These are phyloP conservation scores for Hyaena hyaena DNA, from an alignment of 2,113 vertebrate genomes.

Conservation along the genomic window DNA sequence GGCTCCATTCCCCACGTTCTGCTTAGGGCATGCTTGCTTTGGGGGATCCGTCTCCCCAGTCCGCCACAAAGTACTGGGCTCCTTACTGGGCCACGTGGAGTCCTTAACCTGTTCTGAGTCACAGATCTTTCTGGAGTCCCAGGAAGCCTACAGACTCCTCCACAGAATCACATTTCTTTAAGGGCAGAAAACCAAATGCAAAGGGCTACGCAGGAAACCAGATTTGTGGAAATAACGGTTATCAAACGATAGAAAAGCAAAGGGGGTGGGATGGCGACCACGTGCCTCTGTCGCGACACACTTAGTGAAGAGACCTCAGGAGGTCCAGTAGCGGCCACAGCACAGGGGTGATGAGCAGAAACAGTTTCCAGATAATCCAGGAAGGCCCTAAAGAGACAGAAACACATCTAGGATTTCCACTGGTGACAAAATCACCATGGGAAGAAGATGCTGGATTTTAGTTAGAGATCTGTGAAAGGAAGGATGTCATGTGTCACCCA, in stretches of 20 bases:
- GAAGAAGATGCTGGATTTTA: not conserved
- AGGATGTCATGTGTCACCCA: not conserved
- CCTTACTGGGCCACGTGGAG: rapidly evolving
- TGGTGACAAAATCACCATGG: not conserved
- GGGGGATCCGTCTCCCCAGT: not conserved
- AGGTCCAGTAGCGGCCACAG: rapidly evolving
- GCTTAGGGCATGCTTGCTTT: not conserved
- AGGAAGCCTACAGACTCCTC: not conserved
- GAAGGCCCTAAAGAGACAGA: rapidly evolving
- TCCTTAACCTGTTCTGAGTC: not conserved
- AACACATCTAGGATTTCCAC: not conserved
- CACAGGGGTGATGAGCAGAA: rapidly evolving
- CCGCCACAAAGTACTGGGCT: not conserved
- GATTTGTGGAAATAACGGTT: not conserved
- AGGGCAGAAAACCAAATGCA: not conserved
- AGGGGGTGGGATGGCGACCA: rapidly evolving
- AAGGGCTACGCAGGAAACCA: not conserved
- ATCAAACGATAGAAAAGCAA: not conserved
- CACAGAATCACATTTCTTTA: not conserved
- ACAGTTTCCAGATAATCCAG: not conserved
- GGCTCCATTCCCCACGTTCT: rapidly evolving
- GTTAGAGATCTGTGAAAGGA: not conserved
- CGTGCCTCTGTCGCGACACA: not conserved
- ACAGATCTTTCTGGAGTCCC: not conserved
- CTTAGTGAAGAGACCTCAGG: not conserved